Percentiles rank a stretch among this genome's conserved stretches.
Evolutionary conservation across 1,140 invertebrate genomes (phyloP).

Genomic region (Meloidogyne chitwoodi): DNA sequence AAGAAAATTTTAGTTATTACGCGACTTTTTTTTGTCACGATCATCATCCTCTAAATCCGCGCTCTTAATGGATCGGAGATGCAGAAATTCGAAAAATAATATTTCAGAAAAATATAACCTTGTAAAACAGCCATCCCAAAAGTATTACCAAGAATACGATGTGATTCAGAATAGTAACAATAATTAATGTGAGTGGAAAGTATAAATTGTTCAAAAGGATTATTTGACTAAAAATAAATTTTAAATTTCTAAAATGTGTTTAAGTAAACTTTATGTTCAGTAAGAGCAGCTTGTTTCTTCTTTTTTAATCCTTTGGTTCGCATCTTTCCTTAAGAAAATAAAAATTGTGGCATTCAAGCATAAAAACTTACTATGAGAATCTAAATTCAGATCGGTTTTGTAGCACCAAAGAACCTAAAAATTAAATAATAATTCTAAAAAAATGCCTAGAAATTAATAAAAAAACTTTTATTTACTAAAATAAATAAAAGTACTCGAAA

Average conservation of each 20-base stretch:
- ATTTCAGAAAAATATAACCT: too few species aligned
- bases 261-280: conserved; percentile 68
- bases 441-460: conserved; percentile 58
- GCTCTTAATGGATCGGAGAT: too few species aligned
- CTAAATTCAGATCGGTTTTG: conserved; percentile 91
- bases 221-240: conserved; percentile 74
- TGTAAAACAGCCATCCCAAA: conserved; percentile 94
- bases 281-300: conserved; percentile 78
- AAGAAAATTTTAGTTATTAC: conserved; percentile 50
- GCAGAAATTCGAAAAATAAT: too few species aligned
- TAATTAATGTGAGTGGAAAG: conserved; percentile 93
- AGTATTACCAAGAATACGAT: conserved; percentile 94
- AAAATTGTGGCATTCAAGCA: not conserved
- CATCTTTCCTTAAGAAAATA: conserved; percentile 70
- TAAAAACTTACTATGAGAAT: conserved; percentile 69
- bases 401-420: conserved; percentile 81
- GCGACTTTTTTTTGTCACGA: too few species aligned
- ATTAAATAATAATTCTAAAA: not conserved
- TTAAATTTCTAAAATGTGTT: not conserved
- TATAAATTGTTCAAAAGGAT: conserved; percentile 92
- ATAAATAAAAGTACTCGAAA: not conserved
- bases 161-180: conserved; percentile 92
- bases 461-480: not conserved
- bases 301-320: conserved; percentile 79
- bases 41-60: too few species aligned